Evolutionary conservation across 1,140 invertebrate genomes (phyloP), one percentile per base, ranked within the genome.

Genomic region (Aphis craccivora): DNA sequence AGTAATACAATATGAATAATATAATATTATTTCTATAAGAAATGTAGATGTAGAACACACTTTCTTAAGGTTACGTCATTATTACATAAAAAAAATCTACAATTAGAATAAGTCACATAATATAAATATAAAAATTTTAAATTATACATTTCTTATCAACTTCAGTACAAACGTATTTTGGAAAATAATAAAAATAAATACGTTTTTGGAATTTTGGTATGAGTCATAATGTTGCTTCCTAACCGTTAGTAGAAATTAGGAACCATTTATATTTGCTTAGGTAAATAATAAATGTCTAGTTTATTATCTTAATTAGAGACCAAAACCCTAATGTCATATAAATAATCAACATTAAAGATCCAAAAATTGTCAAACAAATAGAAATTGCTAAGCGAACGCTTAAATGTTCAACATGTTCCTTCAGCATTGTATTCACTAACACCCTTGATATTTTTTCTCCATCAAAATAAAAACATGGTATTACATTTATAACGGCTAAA

Each of bases 381-480:
- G 96, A 95, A 93, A 96, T 95, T 53, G 95, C 94, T 94, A 96
- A 95, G 93, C 95, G 95, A 93, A 96, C 95, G 94, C 95, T 95
- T 94, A 95, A 95, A 94, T 96, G 95, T 90, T 95, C 94, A 89
- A 96, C 94, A 37, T 95, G 95, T 84, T 95, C 95, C 67, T 95
- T 94, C 43, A 97, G 95, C 88, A 96, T 94, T 94, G 96, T 95
- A 94, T 97, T 95, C 92, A 96, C 95, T 93, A 96, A 94, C 93
- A 96, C 96, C 94, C 96, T 96, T 93, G 97, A 96, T 93, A 99
- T 99, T 95, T 98, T 97, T 95, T 99, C 97, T 7, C 99, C 99
- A 96, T 99, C 99, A 94, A 99, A 97, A 94, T 97, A 97, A 95
- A 98, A 98, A 95, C 98, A 99, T 8, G 99, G 99, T 51, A 99